phyloP scores from a whole-genome alignment of 2,797 vertebrate genomes.

The Paramormyrops hopkinsi region DNA sequence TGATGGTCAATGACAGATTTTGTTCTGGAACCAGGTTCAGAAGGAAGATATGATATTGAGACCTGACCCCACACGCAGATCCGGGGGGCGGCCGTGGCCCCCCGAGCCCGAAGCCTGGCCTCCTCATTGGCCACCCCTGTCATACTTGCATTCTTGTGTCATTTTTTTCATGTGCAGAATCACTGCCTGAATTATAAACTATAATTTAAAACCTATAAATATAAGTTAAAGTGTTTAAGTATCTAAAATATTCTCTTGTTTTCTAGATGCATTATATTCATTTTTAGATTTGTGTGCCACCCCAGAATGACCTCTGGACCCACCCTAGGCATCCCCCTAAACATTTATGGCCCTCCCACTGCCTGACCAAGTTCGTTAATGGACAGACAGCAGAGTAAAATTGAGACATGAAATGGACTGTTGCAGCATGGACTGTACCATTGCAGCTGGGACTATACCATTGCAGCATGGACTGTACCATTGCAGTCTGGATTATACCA shows the following conservation, averaged over 20 bases:
- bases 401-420: background rate
- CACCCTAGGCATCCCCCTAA: background rate
- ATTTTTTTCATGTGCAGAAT: background rate
- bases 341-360: background rate
- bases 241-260: background rate
- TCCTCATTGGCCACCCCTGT: background rate
- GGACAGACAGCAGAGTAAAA: background rate
- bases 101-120: background rate
- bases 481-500: background rate
- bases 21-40: background rate
- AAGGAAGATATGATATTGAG: background rate
- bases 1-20: background rate
- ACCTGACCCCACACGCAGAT: background rate
- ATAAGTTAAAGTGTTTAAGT: background rate
- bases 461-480: background rate
- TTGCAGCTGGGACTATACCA: background rate
- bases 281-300: background rate
- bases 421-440: too few relatives aligned
- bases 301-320: background rate
- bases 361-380: background rate
- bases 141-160: background rate
- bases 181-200: background rate
- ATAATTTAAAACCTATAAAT: background rate
- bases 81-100: too few relatives aligned
- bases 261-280: background rate